These are phyloP conservation scores for Glyphotaelius pellucidus DNA, from an alignment of 2,888 invertebrate genomes.

Conservation along the genomic window DNA sequence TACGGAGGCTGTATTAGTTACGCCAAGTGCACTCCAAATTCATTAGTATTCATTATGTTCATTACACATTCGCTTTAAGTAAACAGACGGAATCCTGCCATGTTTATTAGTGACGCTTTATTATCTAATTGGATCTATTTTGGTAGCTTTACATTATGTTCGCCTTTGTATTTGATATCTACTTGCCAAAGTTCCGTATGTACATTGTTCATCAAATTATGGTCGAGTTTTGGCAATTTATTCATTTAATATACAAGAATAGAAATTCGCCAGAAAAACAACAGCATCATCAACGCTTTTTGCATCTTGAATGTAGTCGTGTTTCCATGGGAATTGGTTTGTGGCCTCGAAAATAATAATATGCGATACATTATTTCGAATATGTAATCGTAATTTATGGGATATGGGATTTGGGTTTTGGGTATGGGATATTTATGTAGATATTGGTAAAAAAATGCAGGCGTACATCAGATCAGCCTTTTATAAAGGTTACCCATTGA, in stretches of 20 bases:
- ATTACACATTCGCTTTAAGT: neutral
- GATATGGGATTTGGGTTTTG: neutral
- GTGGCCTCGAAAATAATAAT: neutral
- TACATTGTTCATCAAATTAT: neutral
- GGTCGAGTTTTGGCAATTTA: neutral
- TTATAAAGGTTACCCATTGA: neutral
- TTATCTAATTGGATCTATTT: neutral
- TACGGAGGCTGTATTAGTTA: too few species aligned
- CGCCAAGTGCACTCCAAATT: neutral
- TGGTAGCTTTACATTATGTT: neutral
- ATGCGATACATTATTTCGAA: neutral
- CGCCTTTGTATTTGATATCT: neutral
- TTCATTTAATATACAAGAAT: neutral
- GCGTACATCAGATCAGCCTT: neutral
- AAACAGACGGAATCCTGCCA: neutral
- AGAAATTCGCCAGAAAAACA: neutral
- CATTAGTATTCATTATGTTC: neutral
- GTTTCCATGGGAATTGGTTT: neutral
- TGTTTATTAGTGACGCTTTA: neutral
- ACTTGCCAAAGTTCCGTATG: neutral
- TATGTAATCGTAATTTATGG: neutral
- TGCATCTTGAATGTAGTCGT: neutral
- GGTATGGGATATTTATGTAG: neutral
- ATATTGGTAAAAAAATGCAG: neutral
- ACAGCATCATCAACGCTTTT: neutral